Evolutionary conservation across 2,888 invertebrate genomes (phyloP).

Genomic region (Magallana nippona): DNA sequence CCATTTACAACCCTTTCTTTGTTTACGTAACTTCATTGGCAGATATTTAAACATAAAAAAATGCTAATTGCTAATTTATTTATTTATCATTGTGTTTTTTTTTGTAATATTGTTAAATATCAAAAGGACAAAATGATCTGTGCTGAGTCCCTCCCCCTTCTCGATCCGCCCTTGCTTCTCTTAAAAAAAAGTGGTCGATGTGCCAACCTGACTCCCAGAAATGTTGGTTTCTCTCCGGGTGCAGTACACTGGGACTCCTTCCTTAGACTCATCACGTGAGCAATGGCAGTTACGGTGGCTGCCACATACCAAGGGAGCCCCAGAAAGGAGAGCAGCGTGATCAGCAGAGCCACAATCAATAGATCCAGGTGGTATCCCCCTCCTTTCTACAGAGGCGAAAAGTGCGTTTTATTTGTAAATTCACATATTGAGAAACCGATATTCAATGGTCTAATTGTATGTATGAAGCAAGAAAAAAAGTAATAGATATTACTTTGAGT

Average conservation of each 20-base stretch:
- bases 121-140: too few relatives aligned
- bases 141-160: too few relatives aligned
- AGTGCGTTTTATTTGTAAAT: background rate
- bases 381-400: constrained; percentile 85
- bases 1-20: too few relatives aligned
- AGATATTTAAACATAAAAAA: too few relatives aligned
- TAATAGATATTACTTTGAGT: constrained; percentile 84
- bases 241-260: constrained; percentile 97
- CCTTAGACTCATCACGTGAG: constrained; percentile 97
- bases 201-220: constrained; percentile 89
- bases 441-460: background rate
- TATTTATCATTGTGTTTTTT: too few relatives aligned
- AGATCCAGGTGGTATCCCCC: constrained; percentile 97
- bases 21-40: too few relatives aligned
- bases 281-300: constrained; percentile 97
- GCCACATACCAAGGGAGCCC: constrained; percentile 92
- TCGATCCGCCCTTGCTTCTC: too few relatives aligned
- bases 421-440: background rate
- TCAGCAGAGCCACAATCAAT: constrained; percentile 92
- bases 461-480: background rate
- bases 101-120: too few relatives aligned
- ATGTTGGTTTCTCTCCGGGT: constrained; percentile 97
- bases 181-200: too few relatives aligned
- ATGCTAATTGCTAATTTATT: too few relatives aligned
- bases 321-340: constrained; percentile 93